phyloP scores from a whole-genome alignment of 2,888 invertebrate genomes.

The Serripes groenlandicus region DNA sequence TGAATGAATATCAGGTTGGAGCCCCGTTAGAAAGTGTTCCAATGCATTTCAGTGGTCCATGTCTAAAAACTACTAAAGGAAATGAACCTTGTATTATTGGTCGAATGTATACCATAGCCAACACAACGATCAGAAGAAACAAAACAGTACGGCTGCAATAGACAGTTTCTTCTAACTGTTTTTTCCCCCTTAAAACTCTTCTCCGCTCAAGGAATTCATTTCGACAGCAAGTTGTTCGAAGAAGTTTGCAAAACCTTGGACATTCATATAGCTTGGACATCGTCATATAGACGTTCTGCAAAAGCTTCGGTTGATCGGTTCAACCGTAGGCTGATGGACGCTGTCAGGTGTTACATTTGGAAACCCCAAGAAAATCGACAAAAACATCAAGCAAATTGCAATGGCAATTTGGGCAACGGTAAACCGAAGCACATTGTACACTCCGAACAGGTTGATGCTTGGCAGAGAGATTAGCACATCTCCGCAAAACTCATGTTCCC shows the following conservation, averaged over 20 bases:
- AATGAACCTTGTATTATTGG: conserved; percentile 35
- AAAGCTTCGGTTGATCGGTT: conserved; percentile 33
- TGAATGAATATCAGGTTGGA: conserved; percentile 25
- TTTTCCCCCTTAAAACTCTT: conserved; percentile 30
- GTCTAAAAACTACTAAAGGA: conserved; percentile 25
- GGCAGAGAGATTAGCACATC: too few relatives aligned
- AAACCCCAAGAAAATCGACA: conserved; percentile 15
- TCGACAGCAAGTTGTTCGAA: conserved; percentile 11
- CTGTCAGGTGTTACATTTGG: conserved; percentile 26
- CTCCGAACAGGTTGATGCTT: conserved; percentile 19
- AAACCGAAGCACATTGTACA: conserved; percentile 27
- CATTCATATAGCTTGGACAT: conserved; percentile 29
- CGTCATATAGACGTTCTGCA: conserved; percentile 16
- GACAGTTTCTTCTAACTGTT: conserved; percentile 31
- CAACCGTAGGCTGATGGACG: conserved; percentile 31
- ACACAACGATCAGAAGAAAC: conserved; percentile 28
- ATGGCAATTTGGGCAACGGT: conserved; percentile 7
- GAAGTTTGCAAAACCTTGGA: conserved; percentile 4
- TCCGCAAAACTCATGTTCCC: too few relatives aligned
- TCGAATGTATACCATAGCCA: conserved; percentile 28
- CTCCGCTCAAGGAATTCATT: conserved; percentile 20
- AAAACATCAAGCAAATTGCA: conserved; percentile 27
- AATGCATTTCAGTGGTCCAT: conserved; percentile 27
- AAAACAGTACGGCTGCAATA: conserved; percentile 20
- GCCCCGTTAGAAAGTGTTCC: conserved; percentile 31